A percentile compares a stretch with the other conserved stretches of the same genome.
These are phyloP conservation scores for Mylabris phalerata DNA, from an alignment of 1,140 invertebrate genomes.

Conservation along the genomic window DNA sequence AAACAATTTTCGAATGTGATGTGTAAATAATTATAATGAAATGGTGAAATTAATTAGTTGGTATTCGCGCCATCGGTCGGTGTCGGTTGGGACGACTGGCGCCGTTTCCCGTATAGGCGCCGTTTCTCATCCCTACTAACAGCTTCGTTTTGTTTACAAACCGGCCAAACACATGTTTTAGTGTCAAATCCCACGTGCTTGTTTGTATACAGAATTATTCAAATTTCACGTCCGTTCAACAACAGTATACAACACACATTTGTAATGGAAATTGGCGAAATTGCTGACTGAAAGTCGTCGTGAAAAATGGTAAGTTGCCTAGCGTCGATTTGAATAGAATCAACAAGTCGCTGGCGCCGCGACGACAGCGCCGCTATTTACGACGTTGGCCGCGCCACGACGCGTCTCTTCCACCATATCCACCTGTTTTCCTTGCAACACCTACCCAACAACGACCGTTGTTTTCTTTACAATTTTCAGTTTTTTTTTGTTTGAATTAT, in stretches of 20 bases:
- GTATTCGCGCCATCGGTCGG: not conserved
- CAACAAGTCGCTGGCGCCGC: conserved; percentile 34
- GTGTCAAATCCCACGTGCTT: conserved; percentile 19
- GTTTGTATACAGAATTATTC: conserved; percentile 13
- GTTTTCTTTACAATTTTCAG: conserved; percentile 13
- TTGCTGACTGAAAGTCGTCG: not conserved
- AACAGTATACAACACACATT: no score
- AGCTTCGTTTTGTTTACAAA: conserved; percentile 17
- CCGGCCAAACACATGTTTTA: conserved; percentile 19
- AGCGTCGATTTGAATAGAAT: conserved; percentile 16
- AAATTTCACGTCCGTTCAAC: not conserved
- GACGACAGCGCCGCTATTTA: conserved; percentile 39
- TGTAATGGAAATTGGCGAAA: not conserved
- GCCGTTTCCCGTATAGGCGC: no score
- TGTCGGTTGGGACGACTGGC: no score
- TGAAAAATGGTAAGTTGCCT: not conserved
- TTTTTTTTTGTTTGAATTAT: conserved; percentile 12
- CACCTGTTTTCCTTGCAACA: conserved; percentile 33
- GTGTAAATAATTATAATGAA: no score
- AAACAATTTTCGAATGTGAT: no score
- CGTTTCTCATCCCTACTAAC: not conserved
- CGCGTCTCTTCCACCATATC: conserved; percentile 30
- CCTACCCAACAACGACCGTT: conserved; percentile 9
- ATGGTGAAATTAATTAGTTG: no score
- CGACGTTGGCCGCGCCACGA: conserved; percentile 39